Evolutionary conservation across 2,113 vertebrate species (phyloP).

Genomic region (Nyctibius bracteatus): DNA sequence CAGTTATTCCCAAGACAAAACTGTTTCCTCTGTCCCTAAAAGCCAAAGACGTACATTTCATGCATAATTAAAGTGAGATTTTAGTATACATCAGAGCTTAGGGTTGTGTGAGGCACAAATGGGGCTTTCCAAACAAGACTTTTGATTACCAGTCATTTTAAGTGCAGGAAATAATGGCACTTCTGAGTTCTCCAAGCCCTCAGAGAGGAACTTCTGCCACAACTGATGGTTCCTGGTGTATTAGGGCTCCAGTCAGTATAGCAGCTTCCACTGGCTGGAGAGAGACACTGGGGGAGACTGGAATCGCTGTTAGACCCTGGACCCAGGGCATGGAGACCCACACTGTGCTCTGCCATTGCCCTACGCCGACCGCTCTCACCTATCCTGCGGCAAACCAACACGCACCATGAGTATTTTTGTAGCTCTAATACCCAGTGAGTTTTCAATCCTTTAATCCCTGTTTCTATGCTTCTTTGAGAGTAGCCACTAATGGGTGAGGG

Average conservation of each 20-base stretch:
- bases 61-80: conserved; percentile 58
- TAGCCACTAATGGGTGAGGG: neutral
- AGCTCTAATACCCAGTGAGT: neutral
- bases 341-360: accelerated
- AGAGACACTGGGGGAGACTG: neutral
- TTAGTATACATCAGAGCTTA: conserved; percentile 38
- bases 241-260: neutral
- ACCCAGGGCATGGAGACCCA: neutral
- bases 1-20: conserved; percentile 47
- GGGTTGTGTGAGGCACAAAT: conserved; percentile 29
- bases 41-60: conserved; percentile 39
- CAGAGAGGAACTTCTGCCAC: neutral
- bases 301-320: neutral
- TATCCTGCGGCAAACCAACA: neutral
- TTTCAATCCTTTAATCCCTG: neutral
- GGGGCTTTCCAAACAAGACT: conserved; percentile 47
- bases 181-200: neutral
- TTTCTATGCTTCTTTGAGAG: neutral
- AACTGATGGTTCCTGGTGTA: neutral
- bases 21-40: conserved; percentile 54
- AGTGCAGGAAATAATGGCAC: conserved; percentile 31
- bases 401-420: neutral
- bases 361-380: neutral
- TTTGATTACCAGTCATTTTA: conserved; percentile 49
- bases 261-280: neutral